Evolutionary conservation across 1,140 invertebrate genomes (phyloP), one percentile per base, ranked within the genome.

Genomic region (Drosophila micromelanica): DNA sequence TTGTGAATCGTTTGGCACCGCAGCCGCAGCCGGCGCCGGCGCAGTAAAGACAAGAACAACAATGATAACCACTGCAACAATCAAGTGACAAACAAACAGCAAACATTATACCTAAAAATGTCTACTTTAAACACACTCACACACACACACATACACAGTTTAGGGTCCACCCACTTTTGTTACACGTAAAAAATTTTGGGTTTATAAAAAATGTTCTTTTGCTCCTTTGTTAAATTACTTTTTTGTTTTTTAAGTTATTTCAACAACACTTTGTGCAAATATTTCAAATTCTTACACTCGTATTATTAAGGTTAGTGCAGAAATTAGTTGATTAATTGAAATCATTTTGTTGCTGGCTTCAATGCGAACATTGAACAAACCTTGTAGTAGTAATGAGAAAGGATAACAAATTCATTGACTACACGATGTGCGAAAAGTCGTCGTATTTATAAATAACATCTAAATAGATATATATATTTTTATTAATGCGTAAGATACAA

Each of bases 1-100:
- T 96, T 40, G 93, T 95, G 5, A 94, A 92, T 71, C 93, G 94
- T 57, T 91, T 97, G 59, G 95, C 96, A 35, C 96, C 96, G 42
- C 93, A 94, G 61, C 79, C 79, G 32, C 84, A 86, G 52, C 80
- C 90, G 13, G 73, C 79, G 8, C 74, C 86, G 30, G 38, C 90
- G 27, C 90, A 90, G 69, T 71, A 80, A 20, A 74, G 6, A 45
- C 43, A 12, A 13, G 8, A 43, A 15, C 54, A 76, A 32, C 48
- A 74, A 37, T 8, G 42, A 30, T 9, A 59, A 37, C 13, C 42
- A 42, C 27, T 64, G 23, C 48, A 54, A 71, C 70, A 74, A 78
- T 67, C 49, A 55, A 55, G 27, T 15, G 17, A 60, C 49, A 38
- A 57, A 15, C 67, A 17, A 51, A 40, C 48, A 49, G 27, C 17